These are phyloP conservation scores for Chiloscyllium punctatum DNA, from an alignment of 2,797 vertebrate genomes.

Conservation along the genomic window DNA sequence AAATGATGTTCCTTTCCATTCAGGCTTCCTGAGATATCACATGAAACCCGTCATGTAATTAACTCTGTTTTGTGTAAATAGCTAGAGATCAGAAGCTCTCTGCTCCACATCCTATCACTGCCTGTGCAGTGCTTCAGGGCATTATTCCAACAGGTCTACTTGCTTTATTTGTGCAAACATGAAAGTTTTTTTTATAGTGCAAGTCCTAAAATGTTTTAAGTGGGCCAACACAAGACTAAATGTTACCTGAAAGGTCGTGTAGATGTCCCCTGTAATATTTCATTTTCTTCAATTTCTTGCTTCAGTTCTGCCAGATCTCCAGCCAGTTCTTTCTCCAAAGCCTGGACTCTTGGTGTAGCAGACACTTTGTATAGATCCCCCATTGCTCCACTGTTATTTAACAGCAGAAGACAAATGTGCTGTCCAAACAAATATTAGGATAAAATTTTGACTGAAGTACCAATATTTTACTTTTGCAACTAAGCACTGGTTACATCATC, in stretches of 20 bases:
- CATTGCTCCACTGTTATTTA: slow-evolving; percentile 46
- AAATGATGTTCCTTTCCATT: no score
- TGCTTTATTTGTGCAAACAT: not conserved
- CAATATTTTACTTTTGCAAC: not conserved
- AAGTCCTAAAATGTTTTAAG: not conserved
- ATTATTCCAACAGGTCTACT: not conserved
- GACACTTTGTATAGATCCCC: slow-evolving; percentile 53
- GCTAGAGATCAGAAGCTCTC: not conserved
- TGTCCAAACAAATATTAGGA: not conserved
- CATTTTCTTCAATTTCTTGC: slow-evolving; percentile 54
- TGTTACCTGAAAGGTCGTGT: slow-evolving; percentile 54
- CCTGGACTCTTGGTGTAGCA: slow-evolving; percentile 58
- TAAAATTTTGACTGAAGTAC: no score
- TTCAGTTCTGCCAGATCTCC: slow-evolving; percentile 54
- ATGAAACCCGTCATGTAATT: not conserved
- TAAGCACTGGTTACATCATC: not conserved
- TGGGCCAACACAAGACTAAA: not conserved
- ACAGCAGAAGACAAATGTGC: not conserved
- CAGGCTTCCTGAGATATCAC: no score
- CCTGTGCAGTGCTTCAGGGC: not conserved
- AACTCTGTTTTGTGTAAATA: not conserved
- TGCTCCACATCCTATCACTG: not conserved
- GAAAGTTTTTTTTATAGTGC: not conserved
- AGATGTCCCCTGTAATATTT: slow-evolving; percentile 41
- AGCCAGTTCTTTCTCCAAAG: slow-evolving; percentile 61